Conservation (phyloP, 2,113 vertebrate genomes). For the Terrapene triunguis region DNA sequence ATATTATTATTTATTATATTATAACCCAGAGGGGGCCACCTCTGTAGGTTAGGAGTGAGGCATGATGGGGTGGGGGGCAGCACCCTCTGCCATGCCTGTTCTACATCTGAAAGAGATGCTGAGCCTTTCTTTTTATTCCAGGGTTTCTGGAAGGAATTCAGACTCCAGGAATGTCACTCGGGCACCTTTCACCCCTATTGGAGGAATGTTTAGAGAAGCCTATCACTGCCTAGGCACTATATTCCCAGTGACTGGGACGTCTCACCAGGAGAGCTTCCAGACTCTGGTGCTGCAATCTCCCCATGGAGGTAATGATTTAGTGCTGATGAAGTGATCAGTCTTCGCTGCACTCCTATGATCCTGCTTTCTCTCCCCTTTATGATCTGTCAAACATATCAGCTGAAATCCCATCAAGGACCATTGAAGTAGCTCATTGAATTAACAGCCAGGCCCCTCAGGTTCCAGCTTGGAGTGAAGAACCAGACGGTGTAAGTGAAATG, state of each 20-base stretch:
- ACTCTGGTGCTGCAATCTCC: not conserved
- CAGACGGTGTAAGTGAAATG: not conserved
- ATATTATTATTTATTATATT: no score
- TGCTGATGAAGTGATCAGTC: not conserved
- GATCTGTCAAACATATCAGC: not conserved
- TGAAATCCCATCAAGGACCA: accelerated
- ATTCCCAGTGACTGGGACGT: not conserved
- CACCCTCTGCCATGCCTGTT: not conserved
- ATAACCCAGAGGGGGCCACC: no score
- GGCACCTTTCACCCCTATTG: not conserved
- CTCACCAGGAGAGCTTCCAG: no score
- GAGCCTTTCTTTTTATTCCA: not conserved
- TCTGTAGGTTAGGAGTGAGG: not conserved
- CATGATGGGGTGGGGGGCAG: not conserved
- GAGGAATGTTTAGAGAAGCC: not conserved
- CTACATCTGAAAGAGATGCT: not conserved
- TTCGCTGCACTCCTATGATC: not conserved
- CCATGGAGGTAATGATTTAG: not conserved
- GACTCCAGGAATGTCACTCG: not conserved
- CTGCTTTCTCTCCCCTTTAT: not conserved
- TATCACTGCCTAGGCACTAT: not conserved
- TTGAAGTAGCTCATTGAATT: not conserved
- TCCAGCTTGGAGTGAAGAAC: not conserved
- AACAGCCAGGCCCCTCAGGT: accelerated
- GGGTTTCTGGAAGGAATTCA: not conserved